Conservation (phyloP, 1,140 invertebrate species). For the Habropoda laboriosa region DNA sequence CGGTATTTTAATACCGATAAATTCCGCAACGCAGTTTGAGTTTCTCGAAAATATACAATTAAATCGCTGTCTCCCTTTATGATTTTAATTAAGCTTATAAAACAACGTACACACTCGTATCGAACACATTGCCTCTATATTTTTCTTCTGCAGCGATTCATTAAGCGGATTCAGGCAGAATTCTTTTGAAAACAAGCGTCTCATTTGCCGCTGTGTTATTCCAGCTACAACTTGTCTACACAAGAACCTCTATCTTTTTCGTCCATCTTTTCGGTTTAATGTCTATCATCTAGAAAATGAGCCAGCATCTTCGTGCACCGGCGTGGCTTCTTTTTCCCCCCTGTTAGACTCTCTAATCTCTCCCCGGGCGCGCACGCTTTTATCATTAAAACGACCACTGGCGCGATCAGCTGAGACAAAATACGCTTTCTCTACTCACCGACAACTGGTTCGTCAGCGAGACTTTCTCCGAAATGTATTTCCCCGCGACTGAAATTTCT, state of each 20-base stretch:
- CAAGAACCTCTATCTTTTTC: conserved; percentile 1
- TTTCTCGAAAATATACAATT: too few relatives aligned
- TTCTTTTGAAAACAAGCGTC: not conserved
- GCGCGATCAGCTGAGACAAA: not conserved
- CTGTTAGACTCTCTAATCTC: not conserved
- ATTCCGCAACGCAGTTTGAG: too few relatives aligned
- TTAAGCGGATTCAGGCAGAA: not conserved
- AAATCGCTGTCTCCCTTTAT: too few relatives aligned
- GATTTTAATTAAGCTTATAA: not conserved
- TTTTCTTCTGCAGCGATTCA: not conserved
- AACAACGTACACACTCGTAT: not conserved
- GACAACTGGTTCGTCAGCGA: too few relatives aligned
- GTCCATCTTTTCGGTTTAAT: conserved; percentile 12
- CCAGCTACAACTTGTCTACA: not conserved
- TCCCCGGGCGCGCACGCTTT: not conserved
- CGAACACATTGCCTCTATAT: not conserved
- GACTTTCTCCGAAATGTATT: too few relatives aligned
- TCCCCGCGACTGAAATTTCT: too few relatives aligned
- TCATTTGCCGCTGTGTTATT: conserved; percentile 8
- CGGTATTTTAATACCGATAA: too few relatives aligned
- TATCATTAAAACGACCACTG: not conserved
- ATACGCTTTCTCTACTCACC: not conserved
- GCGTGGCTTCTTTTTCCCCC: not conserved
- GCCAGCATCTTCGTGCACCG: not conserved
- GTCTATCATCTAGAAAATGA: conserved; percentile 22